These are phyloP conservation scores for Epinotia nisella DNA, from an alignment of 2,888 invertebrate genomes.

Conservation along the genomic window DNA sequence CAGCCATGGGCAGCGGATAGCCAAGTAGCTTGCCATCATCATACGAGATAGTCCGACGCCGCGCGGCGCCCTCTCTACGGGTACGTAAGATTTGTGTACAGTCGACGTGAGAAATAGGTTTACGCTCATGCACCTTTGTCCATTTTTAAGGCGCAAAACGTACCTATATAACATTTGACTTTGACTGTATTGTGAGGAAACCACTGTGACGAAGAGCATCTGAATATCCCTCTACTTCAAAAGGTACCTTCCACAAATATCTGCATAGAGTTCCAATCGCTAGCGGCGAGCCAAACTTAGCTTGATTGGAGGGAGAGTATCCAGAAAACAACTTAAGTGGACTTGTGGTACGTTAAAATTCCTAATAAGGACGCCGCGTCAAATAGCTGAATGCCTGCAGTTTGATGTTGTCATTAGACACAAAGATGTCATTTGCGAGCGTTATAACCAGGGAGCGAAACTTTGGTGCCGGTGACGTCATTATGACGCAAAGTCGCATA, in stretches of 20 bases:
- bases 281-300: not conserved
- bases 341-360: not conserved
- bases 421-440: too few relatives aligned
- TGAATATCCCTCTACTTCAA: too few relatives aligned
- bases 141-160: too few relatives aligned
- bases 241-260: constrained; percentile 95
- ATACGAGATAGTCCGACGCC: constrained; percentile 85
- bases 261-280: constrained; percentile 48
- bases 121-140: too few relatives aligned
- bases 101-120: too few relatives aligned
- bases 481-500: too few relatives aligned
- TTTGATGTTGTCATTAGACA: too few relatives aligned
- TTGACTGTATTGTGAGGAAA: not conserved
- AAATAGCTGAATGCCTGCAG: too few relatives aligned
- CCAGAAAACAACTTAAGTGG: not conserved
- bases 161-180: too few relatives aligned
- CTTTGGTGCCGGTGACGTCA: too few relatives aligned
- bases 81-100: constrained; percentile 69
- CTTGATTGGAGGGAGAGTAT: not conserved
- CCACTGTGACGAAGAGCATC: not conserved
- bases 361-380: not conserved
- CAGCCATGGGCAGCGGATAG: constrained; percentile 85
- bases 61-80: constrained; percentile 96
- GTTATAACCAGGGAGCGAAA: too few relatives aligned
- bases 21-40: too few relatives aligned